phyloP scores from a whole-genome alignment of 2,888 invertebrate species.

The Tanypteryx hageni region DNA sequence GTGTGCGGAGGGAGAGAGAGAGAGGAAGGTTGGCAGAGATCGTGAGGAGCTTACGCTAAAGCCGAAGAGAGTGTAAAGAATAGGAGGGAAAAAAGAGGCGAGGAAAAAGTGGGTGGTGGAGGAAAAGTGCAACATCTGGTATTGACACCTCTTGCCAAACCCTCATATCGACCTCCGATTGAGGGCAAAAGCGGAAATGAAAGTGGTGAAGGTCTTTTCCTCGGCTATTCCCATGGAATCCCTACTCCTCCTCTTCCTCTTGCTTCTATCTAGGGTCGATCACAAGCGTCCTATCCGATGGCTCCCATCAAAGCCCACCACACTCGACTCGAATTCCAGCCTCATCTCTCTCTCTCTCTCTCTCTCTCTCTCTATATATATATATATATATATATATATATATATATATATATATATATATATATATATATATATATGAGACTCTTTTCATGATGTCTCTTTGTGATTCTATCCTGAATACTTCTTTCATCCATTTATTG shows the following conservation, averaged over 20 bases:
- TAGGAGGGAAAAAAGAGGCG: neutral
- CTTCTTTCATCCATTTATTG: conserved; percentile 26
- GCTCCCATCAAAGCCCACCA: conserved; percentile 37
- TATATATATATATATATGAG: neutral
- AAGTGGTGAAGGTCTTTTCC: conserved; percentile 1
- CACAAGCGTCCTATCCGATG: conserved; percentile 26
- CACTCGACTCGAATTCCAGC: neutral
- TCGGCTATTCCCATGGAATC: neutral
- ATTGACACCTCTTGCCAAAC: conserved; percentile 44
- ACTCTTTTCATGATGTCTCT: conserved; percentile 27
- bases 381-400: neutral
- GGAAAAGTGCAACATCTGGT: conserved; percentile 58
- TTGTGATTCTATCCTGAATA: conserved; percentile 15
- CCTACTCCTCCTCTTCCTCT: neutral
- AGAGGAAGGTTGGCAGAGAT: neutral
- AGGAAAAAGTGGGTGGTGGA: neutral
- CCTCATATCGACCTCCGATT: conserved; percentile 24
- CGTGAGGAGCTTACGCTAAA: conserved; percentile 6
- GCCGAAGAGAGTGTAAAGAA: neutral
- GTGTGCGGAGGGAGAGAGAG: too few species aligned
- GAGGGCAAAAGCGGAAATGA: conserved; percentile 23
- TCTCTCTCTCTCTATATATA: neutral
- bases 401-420: neutral
- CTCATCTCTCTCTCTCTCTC: neutral
- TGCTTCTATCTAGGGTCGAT: neutral